These are phyloP conservation scores for Odontocerum albicorne DNA, from an alignment of 2,888 invertebrate species.

Conservation along the genomic window DNA sequence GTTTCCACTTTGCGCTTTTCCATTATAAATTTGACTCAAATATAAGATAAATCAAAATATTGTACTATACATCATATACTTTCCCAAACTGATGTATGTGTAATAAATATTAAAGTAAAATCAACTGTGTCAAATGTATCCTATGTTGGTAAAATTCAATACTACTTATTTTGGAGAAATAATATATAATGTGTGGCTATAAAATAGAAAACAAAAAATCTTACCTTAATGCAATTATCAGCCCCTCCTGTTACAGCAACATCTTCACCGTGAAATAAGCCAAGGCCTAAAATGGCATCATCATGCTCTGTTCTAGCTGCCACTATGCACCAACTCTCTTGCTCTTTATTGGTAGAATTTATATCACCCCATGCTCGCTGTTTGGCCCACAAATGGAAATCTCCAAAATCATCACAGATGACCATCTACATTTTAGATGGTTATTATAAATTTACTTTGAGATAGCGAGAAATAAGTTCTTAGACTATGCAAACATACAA, in stretches of 20 bases:
- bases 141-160: neutral
- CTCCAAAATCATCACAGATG: constrained; percentile 53
- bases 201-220: neutral
- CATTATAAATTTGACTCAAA: too few relatives aligned
- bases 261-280: constrained; percentile 45
- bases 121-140: neutral
- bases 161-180: constrained; percentile 9
- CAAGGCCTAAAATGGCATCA: constrained; percentile 46
- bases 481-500: too few relatives aligned
- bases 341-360: constrained; percentile 42
- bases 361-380: constrained; percentile 38
- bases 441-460: too few relatives aligned
- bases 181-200: neutral
- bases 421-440: too few relatives aligned
- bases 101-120: too few relatives aligned
- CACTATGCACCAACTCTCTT: constrained; percentile 26
- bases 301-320: constrained; percentile 49
- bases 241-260: constrained; percentile 52
- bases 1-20: too few relatives aligned
- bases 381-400: constrained; percentile 48
- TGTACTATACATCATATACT: too few relatives aligned
- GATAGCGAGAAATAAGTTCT: too few relatives aligned
- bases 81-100: too few relatives aligned
- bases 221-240: constrained; percentile 54
- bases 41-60: too few relatives aligned